phyloP scores from a whole-genome alignment of 2,888 invertebrate genomes.

The Tachina fera region DNA sequence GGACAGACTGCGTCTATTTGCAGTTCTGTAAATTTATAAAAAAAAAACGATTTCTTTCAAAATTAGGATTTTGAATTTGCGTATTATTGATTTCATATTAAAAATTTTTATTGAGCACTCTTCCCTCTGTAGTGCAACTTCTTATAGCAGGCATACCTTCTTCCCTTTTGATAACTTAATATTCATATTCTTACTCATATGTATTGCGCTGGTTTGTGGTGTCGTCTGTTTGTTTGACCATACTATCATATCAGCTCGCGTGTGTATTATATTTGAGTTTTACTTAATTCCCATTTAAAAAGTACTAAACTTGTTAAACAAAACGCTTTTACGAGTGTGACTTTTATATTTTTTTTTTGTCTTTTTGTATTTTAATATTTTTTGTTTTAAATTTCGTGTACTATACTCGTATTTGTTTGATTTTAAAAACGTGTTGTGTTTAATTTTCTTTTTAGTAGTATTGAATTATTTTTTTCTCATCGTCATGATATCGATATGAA shows the following conservation, averaged over 20 bases:
- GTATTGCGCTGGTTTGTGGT: background rate
- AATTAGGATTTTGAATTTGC: too few species aligned
- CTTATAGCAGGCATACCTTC: conserved; percentile 21
- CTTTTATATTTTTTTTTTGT: conserved; percentile 4
- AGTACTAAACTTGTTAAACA: conserved; percentile 33
- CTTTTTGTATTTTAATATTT: background rate
- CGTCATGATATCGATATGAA: conserved; percentile 28
- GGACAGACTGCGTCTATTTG: too few species aligned
- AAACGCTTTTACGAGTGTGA: conserved; percentile 20
- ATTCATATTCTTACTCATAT: background rate
- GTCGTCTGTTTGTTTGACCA: conserved; percentile 16
- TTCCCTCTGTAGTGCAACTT: accelerated
- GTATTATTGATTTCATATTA: too few species aligned
- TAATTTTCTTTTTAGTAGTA: conserved; percentile 21
- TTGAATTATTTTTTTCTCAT: background rate
- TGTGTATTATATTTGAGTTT: conserved; percentile 46
- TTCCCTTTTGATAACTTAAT: conserved; percentile 4
- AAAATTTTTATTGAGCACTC: background rate
- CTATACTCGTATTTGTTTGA: background rate
- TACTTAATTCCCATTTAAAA: conserved; percentile 46
- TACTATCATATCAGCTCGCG: conserved; percentile 30
- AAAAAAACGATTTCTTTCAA: too few species aligned
- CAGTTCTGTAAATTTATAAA: too few species aligned
- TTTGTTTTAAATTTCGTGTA: background rate
- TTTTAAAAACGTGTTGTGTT: conserved; percentile 2